These are phyloP conservation scores for Pangasius mekongensis DNA, from an alignment of 2,797 vertebrate species.

Conservation along the genomic window DNA sequence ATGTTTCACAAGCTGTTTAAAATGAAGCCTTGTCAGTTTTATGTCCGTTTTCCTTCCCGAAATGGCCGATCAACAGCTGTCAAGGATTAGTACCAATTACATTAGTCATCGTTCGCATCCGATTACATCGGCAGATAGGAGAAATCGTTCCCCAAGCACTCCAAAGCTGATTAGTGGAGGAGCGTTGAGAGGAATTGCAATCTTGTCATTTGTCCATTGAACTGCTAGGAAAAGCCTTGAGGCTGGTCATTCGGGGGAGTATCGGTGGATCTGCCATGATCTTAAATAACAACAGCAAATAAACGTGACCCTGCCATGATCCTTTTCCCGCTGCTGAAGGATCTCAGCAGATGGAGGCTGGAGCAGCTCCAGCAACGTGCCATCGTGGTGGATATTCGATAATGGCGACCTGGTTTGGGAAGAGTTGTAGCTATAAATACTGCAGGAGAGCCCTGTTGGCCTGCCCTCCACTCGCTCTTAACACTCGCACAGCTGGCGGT, in stretches of 20 bases:
- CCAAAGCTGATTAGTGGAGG: background rate
- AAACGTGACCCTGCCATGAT: background rate
- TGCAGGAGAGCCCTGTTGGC: slow-evolving; percentile 71
- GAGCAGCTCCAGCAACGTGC: slow-evolving; percentile 42
- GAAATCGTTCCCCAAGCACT: background rate
- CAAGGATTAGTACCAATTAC: background rate
- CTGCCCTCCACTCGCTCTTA: slow-evolving; percentile 65
- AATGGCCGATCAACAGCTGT: background rate
- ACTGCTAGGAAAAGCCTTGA: no score
- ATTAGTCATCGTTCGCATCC: background rate
- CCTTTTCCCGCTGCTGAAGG: slow-evolving; percentile 3
- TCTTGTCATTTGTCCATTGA: no score
- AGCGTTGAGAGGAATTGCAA: background rate
- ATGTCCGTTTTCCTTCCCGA: background rate
- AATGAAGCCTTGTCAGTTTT: background rate
- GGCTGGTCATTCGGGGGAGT: no score
- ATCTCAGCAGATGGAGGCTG: slow-evolving; percentile 16
- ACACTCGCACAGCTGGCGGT: slow-evolving; percentile 62
- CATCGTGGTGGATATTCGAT: slow-evolving; percentile 60
- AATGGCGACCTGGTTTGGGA: slow-evolving; percentile 65
- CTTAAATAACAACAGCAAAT: background rate
- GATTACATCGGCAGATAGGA: background rate
- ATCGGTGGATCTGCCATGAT: no score
- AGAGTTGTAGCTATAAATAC: slow-evolving; percentile 77
- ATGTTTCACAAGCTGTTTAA: background rate